phyloP scores from a whole-genome alignment of 2,113 vertebrate genomes.

The Perognathus longimembris region DNA sequence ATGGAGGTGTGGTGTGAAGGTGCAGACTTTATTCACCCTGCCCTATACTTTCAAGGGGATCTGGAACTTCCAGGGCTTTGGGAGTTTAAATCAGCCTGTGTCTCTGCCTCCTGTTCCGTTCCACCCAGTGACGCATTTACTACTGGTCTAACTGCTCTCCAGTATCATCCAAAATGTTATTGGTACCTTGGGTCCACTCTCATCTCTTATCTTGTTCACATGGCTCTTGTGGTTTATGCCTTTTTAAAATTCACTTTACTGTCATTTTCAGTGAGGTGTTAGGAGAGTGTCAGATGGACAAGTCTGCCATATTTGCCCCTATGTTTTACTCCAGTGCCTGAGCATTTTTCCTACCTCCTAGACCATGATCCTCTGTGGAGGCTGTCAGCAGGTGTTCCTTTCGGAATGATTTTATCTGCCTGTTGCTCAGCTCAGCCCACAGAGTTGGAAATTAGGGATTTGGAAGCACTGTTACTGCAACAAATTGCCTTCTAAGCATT shows the following conservation, averaged over 20 bases:
- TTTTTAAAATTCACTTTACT: slow-evolving; percentile 40
- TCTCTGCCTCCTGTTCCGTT: background rate
- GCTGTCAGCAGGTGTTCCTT: background rate
- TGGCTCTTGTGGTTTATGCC: background rate
- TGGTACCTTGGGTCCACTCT: background rate
- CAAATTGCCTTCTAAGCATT: slow-evolving; percentile 48
- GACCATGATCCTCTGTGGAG: background rate
- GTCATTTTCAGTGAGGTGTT: background rate
- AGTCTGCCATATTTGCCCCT: background rate
- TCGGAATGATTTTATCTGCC: background rate
- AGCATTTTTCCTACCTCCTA: background rate
- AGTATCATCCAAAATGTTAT: background rate
- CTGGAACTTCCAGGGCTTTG: background rate
- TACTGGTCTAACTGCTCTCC: background rate
- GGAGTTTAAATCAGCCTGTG: background rate
- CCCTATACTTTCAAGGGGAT: background rate
- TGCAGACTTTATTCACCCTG: background rate
- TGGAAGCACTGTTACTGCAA: background rate
- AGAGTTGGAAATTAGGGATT: slow-evolving; percentile 24
- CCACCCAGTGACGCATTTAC: background rate
- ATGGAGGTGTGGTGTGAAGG: background rate
- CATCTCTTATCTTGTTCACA: background rate
- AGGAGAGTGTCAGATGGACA: background rate
- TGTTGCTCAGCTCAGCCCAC: slow-evolving; percentile 11
- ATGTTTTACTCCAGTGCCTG: background rate